phyloP scores from a whole-genome alignment of 2,113 vertebrate genomes.

The Oryzias melastigma region DNA sequence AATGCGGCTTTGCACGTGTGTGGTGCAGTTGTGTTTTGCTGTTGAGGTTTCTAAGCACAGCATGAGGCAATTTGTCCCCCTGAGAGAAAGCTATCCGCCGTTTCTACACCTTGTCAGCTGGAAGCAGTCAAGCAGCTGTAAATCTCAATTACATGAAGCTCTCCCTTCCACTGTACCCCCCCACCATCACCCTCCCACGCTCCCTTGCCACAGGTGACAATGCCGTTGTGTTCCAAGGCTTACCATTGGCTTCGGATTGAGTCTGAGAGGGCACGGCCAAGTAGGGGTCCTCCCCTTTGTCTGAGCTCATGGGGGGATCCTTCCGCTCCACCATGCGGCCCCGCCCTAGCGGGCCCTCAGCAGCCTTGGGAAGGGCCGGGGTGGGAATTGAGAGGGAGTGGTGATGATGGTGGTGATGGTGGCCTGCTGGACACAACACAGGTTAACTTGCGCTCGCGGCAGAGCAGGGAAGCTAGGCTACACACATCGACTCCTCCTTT shows the following conservation, averaged over 20 bases:
- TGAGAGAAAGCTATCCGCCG: conserved; percentile 53
- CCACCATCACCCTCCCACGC: conserved; percentile 1
- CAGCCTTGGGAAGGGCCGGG: conserved; percentile 81
- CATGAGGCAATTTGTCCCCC: conserved; percentile 59
- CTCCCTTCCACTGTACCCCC: conserved; percentile 6
- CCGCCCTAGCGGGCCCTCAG: conserved; percentile 85
- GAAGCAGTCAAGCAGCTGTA: conserved; percentile 84
- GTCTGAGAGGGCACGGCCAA: conserved; percentile 94
- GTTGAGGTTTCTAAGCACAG: conserved; percentile 32
- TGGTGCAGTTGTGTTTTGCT: conserved; percentile 23
- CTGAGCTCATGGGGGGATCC: conserved; percentile 84
- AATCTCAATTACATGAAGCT: conserved; percentile 66
- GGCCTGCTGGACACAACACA: conserved; percentile 90
- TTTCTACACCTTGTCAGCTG: conserved; percentile 78
- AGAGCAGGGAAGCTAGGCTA: conserved; percentile 24
- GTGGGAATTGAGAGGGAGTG: conserved; percentile 90
- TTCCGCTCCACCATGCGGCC: conserved; percentile 90
- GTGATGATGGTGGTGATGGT: conserved; percentile 73
- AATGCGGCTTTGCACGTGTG: conserved; percentile 22
- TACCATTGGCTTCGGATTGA: conserved; percentile 96
- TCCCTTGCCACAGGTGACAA: conserved; percentile 76
- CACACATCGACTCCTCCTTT: conserved; percentile 3
- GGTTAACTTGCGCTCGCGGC: conserved; percentile 55
- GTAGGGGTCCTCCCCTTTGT: conserved; percentile 94
- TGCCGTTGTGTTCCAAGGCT: conserved; percentile 91